Evolutionary conservation across 2,113 vertebrate species (phyloP), one percentile per base, ranked within the genome.

Genomic region (Morone chrysops): DNA sequence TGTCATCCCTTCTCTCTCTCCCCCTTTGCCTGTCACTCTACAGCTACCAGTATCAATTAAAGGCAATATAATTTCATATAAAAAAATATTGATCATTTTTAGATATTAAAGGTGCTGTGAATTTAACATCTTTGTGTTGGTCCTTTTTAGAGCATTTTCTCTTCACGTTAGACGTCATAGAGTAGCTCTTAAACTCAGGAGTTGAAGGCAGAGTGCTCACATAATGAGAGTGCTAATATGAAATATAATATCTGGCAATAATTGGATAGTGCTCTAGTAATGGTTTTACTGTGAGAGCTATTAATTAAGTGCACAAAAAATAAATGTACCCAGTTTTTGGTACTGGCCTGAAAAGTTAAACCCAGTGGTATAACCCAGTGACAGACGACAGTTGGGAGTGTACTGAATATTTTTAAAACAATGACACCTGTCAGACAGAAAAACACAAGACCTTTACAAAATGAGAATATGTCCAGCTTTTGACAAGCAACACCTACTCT

Each of bases 381-480:
- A 41, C 18, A 14, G 45, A 25, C 38, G 66, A 4, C 8, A 76
- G 63, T 4, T 18, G 4, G 6, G 40, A 53, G 51, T 16, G 25
- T 13, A 14, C 38, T 4, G 47, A 70, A 63, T 18, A 38, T 36
- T 41, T 70, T 61, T 75, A 20, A 78, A 85, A 54, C 22, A 69
- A 25, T 56, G 50, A 77, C 63, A 83, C 59, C 63, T 75, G 71
- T 65, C 78, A 79, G 22, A 61, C 3, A 81, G 77, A 75, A 66
- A 61, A 8, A 47, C 41, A 61, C 31, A 75, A 67, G 40, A n/a
- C 41, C 75, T 43, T 61, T 54, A 13, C 6, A 20, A 75, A 65
- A 79, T 72, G 18, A 71, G 47, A 61, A 70, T 38, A 60, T 20
- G 17, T 78, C 62, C n/a, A 51, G 54, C 25, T 25, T 70, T 71